Percentiles rank a stretch among this genome's conserved stretches.
Conservation (phyloP, 2,797 vertebrate species). For the Cuniculus paca region DNA sequence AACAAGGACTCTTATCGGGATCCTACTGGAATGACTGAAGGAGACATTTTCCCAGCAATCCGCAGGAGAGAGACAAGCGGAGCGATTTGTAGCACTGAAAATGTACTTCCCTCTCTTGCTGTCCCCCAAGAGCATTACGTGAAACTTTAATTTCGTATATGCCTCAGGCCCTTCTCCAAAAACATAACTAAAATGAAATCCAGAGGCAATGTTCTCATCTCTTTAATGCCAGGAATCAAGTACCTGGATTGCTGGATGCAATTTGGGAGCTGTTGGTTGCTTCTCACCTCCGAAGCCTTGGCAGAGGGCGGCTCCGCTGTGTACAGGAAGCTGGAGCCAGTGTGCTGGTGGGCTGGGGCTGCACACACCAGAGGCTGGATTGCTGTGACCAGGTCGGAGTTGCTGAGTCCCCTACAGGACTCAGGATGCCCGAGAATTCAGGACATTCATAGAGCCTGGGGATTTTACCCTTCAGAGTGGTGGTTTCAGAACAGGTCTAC, state of each 20-base stretch:
- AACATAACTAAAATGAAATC: slow-evolving; percentile 61
- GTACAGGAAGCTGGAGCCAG: not conserved
- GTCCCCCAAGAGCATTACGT: not conserved
- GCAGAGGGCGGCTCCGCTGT: not conserved
- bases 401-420: not conserved
- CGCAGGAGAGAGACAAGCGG: not conserved
- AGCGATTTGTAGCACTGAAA: slow-evolving; percentile 16
- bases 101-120: not conserved
- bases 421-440: not conserved
- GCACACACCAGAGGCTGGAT: not conserved
- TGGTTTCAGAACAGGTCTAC: not conserved
- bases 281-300: not conserved
- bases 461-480: not conserved
- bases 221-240: slow-evolving; percentile 39
- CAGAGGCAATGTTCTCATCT: not conserved
- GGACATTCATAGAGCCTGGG: not conserved
- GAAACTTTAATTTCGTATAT: slow-evolving; percentile 15
- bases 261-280: not conserved
- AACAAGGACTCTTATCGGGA: not conserved
- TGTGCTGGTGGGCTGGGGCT: not conserved
- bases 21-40: not conserved
- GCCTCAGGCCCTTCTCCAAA: not conserved
- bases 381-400: not conserved
- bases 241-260: slow-evolving; percentile 20
- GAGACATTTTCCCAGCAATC: not conserved